Base-by-base conservation (phyloP, 2,113 vertebrate genomes). In the Tupaia chinensis region DNA sequence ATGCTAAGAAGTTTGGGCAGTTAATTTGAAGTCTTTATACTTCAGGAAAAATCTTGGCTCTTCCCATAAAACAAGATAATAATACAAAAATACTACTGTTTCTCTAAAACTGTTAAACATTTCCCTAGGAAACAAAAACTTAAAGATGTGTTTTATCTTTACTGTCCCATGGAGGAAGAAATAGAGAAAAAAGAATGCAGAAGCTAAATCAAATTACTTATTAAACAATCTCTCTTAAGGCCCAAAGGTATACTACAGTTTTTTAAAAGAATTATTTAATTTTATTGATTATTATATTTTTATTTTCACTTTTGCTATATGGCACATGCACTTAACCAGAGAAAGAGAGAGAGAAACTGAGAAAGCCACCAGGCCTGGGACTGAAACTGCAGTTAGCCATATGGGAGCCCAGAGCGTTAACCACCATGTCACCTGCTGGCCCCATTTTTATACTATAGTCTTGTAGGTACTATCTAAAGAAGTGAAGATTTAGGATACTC, bases 181-280 rank as follows among this genome's bases (percentile, higher is more conserved):
- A 89, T 25, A 7, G 29, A 78, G 56, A 97, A 87, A 29, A 79
- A 89, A 95, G 61, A 82, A 92, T 32, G 27, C 66, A 72, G 72
- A 27, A 77, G 29, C 77, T 56, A 76, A 85, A 66, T 66, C 53
- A 89, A 89, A 86, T 82, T 91, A 76, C 66, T 76, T 88, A 70
- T 74, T 89, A 82, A 32, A 83, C 76, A 78, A 87, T 89, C 11
- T 92, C 23, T 92, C n/a, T 86, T 90, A 8, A 94, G 58, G 78
- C 27, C 63, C 68, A 44, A 83, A 9, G 60, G 79, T 27, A 78
- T 20, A 90, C 54, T 32, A 32, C 32, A 32, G 32, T 32, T 32
- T 32, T 32, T 32, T 32, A 32, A 32, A 32, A 32, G 32, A 32
- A 32, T 32, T 32, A 32, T 32, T 32, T 32, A 32, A 32, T 32